These are phyloP conservation scores for Monodelphis domestica DNA, from an alignment of 2,797 vertebrate species.

Conservation along the genomic window DNA sequence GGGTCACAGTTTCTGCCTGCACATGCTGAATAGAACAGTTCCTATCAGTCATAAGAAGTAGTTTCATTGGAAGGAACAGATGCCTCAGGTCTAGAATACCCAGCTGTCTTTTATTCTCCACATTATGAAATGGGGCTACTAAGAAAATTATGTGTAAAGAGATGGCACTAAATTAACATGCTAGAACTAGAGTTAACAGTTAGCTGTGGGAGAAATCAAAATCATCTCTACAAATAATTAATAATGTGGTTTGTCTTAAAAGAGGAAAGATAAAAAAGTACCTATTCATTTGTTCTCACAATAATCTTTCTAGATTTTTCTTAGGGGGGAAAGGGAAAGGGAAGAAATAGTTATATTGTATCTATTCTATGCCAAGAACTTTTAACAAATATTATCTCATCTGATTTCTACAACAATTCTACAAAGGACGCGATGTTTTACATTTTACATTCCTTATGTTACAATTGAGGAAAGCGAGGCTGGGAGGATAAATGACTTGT, in stretches of 20 bases:
- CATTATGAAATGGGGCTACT: slow-evolving; percentile 61
- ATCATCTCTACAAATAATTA: background rate
- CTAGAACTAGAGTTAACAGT: slow-evolving; percentile 12
- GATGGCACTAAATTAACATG: slow-evolving; percentile 25
- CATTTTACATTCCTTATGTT: background rate
- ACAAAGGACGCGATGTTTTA: background rate
- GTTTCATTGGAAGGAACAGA: slow-evolving; percentile 82
- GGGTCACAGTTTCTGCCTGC: slow-evolving; percentile 71
- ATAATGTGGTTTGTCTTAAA: background rate
- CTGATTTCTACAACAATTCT: background rate
- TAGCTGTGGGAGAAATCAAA: slow-evolving; percentile 10
- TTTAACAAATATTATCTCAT: background rate
- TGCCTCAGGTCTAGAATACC: slow-evolving; percentile 80
- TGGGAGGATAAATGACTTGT: background rate
- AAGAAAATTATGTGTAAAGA: slow-evolving; percentile 45
- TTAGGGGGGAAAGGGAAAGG: background rate
- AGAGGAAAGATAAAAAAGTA: background rate
- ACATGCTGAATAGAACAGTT: slow-evolving; percentile 69
- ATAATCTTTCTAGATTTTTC: slow-evolving; percentile 31
- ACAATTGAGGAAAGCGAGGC: background rate
- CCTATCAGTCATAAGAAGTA: slow-evolving; percentile 65
- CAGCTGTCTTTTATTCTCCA: slow-evolving; percentile 80
- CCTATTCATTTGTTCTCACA: background rate
- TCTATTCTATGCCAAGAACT: background rate
- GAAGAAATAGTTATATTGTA: background rate